Conservation (phyloP, 2,797 vertebrate genomes). For the Poecilia velifera region DNA sequence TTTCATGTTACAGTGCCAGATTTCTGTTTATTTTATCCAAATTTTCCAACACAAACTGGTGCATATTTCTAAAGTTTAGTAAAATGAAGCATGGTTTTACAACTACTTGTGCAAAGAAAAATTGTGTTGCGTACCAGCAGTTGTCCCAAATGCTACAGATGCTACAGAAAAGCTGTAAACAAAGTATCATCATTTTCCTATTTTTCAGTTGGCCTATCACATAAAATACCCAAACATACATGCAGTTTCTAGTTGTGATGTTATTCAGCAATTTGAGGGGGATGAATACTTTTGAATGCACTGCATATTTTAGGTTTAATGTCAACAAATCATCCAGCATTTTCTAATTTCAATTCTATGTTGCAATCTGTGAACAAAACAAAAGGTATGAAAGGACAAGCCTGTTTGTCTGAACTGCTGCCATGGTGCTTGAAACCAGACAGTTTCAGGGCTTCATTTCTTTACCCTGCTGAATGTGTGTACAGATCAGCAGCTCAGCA, state of each 20-base stretch:
- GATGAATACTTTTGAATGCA: not conserved
- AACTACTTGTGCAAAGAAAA: not conserved
- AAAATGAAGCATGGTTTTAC: not conserved
- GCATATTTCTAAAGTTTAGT: not conserved
- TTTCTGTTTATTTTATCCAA: not conserved
- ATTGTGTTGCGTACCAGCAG: not conserved
- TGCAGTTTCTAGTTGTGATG: not conserved
- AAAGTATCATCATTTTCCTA: not conserved
- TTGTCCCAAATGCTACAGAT: not conserved
- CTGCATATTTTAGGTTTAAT: not conserved
- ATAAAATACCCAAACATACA: not conserved
- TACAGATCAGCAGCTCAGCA: slow-evolving; percentile 35
- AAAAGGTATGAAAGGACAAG: slow-evolving; percentile 32
- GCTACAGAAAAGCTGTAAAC: not conserved
- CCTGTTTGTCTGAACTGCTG: slow-evolving; percentile 13
- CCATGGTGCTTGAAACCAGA: slow-evolving; percentile 24
- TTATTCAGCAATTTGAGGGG: not conserved
- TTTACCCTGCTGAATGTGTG: slow-evolving; percentile 42
- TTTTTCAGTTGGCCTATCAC: not conserved
- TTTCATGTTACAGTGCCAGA: not conserved
- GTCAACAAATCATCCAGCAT: not conserved
- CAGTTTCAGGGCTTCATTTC: slow-evolving; percentile 26
- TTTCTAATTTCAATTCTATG: not conserved
- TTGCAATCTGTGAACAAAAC: slow-evolving; percentile 7
- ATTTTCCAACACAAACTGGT: not conserved